phyloP scores from a whole-genome alignment of 2,113 vertebrate species.

The Barnardius zonarius region DNA sequence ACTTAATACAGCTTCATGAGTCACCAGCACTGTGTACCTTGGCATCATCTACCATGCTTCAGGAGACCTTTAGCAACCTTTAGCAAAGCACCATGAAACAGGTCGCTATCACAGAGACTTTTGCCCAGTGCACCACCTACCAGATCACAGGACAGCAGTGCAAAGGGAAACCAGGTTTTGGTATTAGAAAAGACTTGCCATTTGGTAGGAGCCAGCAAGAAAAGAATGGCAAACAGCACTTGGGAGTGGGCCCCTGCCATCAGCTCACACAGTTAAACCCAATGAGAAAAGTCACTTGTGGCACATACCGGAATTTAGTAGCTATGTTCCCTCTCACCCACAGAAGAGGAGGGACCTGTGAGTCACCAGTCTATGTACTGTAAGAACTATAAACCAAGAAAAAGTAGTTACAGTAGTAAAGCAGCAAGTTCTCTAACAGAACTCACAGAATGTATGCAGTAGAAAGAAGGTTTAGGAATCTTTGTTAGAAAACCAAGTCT shows the following conservation, averaged over 20 bases:
- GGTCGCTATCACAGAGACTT: not conserved
- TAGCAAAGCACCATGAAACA: not conserved
- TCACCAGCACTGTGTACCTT: not conserved
- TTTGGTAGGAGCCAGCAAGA: not conserved
- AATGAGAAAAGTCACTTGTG: not conserved
- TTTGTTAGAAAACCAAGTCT: not conserved
- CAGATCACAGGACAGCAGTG: not conserved
- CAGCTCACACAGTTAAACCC: not conserved
- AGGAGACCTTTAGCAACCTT: not conserved
- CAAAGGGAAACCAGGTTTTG: not conserved
- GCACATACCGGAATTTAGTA: not conserved
- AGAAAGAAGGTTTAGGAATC: not conserved
- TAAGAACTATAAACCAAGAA: not conserved
- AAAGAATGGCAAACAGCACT: not conserved
- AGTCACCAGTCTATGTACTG: not conserved
- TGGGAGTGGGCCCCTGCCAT: not conserved
- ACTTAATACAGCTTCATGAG: not conserved
- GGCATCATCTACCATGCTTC: not conserved
- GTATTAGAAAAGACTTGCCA: not conserved
- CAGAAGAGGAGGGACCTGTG: not conserved
- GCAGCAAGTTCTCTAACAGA: not conserved
- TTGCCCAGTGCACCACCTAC: not conserved
- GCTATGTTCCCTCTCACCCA: not conserved
- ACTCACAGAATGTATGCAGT: not conserved
- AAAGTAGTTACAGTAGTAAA: not conserved